These are phyloP conservation scores for Clarias macrocephalus DNA, from an alignment of 2,113 vertebrate genomes.

Conservation along the genomic window DNA sequence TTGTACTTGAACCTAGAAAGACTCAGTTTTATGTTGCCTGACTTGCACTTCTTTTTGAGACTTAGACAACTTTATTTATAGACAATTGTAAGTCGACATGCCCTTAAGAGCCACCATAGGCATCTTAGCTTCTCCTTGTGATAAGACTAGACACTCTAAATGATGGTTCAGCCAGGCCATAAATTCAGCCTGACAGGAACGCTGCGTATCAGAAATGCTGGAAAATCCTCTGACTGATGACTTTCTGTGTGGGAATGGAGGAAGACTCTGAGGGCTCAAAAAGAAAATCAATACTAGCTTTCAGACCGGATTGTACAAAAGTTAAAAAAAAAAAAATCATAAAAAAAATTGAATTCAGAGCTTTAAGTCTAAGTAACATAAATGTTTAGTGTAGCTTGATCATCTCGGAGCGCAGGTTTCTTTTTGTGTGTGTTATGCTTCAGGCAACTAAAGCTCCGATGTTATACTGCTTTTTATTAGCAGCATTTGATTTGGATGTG, in stretches of 20 bases:
- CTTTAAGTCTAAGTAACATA: not conserved
- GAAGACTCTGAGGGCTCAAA: not conserved
- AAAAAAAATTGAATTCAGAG: not conserved
- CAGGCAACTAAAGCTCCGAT: not conserved
- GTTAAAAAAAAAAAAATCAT: not conserved
- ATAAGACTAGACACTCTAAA: not conserved
- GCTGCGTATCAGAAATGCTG: not conserved
- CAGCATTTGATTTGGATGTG: conserved; percentile 11
- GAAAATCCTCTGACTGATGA: conserved; percentile 4
- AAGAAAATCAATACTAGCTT: conserved; percentile 11
- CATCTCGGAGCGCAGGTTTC: not conserved
- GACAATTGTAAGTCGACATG: not conserved
- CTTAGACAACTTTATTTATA: not conserved
- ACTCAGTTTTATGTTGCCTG: not conserved
- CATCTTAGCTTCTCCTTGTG: not conserved
- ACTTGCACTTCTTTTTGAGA: not conserved
- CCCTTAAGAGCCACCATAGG: not conserved
- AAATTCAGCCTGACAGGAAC: not conserved
- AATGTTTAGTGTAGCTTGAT: not conserved
- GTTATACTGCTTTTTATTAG: not conserved
- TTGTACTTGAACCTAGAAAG: not conserved
- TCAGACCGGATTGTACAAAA: not conserved
- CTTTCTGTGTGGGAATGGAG: not conserved
- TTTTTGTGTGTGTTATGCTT: not conserved
- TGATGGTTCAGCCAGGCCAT: not conserved